Evolutionary conservation across 2,888 invertebrate genomes (phyloP), one percentile per base, ranked within the genome.

Genomic region (Molorchus minor): DNA sequence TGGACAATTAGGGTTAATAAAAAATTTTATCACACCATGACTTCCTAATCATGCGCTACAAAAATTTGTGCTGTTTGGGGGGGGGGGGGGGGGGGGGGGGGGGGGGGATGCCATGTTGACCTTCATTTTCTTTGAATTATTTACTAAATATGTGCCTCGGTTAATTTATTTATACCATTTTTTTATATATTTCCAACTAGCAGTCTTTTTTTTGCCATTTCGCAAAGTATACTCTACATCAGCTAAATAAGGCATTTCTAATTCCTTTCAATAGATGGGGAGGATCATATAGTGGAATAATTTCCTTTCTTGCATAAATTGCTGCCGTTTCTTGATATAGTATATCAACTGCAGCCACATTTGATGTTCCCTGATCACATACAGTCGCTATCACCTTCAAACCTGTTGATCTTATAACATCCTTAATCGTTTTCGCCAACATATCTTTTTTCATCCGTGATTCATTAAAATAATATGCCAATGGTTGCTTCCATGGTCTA

Each of bases 351-450:
- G 45, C 55, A 43, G 52, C 30, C 19, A 20, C 2, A 30, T 56
- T 54, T 29, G 40, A 16, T 8, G 49, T 49, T 2, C 21, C 41
- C 43, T 53, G 53, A 19, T 53, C 53, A 25, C 53, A 51, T 41
- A 58, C 53, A 17, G 40, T 40, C 1, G 17, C 40, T 1, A 40
- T 15, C n/a, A 40, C 40, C 1, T 40, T 40, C 10, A 40, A 7
- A 16, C 40, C 40, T 4, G n/a, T 10, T 1, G 19, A 16, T 17
- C 5, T 16, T 1, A 40, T 40, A 17, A 40, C 10, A 2, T 2
- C 2, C 19, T 40, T 16, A 10, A 19, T 16, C 7, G 2, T 10
- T 40, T 17, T 40, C 1, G n/a, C 7, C 4, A 40, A 8, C 7
- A 19, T 1, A 3, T 8, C 40, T 4, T 5, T 1, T 33, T n/a